Percentiles rank a stretch among this genome's conserved stretches.
phyloP scores from a whole-genome alignment of 2,797 vertebrate genomes.

The Acanthurus tractus region DNA sequence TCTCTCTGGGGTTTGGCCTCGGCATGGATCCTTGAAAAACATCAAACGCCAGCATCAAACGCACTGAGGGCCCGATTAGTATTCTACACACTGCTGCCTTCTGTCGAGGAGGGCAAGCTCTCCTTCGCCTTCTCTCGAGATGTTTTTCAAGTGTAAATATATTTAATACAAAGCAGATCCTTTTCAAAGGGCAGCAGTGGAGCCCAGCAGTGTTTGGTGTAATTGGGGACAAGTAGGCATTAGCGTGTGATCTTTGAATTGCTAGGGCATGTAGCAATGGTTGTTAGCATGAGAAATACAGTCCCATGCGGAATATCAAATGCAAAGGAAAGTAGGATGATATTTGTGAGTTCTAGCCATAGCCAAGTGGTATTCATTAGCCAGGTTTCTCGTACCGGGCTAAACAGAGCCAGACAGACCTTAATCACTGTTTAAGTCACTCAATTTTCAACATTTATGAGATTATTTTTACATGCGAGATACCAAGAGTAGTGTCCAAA shows the following conservation, averaged over 20 bases:
- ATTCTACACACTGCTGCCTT: slow-evolving; percentile 83
- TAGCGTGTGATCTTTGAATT: slow-evolving; percentile 85
- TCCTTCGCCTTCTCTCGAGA: slow-evolving; percentile 73
- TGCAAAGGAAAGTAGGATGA: slow-evolving; percentile 75
- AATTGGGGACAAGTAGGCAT: slow-evolving; percentile 85
- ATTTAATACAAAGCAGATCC: slow-evolving; percentile 84
- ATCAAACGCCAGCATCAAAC: slow-evolving; percentile 84
- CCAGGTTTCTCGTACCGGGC: slow-evolving; percentile 53
- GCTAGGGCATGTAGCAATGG: slow-evolving; percentile 80
- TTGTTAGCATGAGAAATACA: slow-evolving; percentile 82
- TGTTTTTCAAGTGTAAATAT: slow-evolving; percentile 85
- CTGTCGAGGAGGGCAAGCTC: slow-evolving; percentile 77
- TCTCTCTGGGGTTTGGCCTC: slow-evolving; percentile 69
- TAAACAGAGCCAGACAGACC: slow-evolving; percentile 67
- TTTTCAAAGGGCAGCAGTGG: slow-evolving; percentile 79
- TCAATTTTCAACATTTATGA: slow-evolving; percentile 73
- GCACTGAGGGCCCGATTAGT: slow-evolving; percentile 77
- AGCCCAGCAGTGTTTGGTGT: slow-evolving; percentile 82
- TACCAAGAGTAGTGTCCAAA: slow-evolving; percentile 52
- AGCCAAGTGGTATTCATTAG: slow-evolving; percentile 82
- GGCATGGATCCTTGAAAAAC: slow-evolving; percentile 79
- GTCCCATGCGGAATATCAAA: slow-evolving; percentile 80
- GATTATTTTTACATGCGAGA: slow-evolving; percentile 45
- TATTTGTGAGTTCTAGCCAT: slow-evolving; percentile 68
- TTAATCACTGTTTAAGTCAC: slow-evolving; percentile 79